Percentiles rank a stretch among this genome's conserved stretches.
Evolutionary conservation across 2,797 vertebrate genomes (phyloP).

Genomic region (Molossus alvarezi): DNA sequence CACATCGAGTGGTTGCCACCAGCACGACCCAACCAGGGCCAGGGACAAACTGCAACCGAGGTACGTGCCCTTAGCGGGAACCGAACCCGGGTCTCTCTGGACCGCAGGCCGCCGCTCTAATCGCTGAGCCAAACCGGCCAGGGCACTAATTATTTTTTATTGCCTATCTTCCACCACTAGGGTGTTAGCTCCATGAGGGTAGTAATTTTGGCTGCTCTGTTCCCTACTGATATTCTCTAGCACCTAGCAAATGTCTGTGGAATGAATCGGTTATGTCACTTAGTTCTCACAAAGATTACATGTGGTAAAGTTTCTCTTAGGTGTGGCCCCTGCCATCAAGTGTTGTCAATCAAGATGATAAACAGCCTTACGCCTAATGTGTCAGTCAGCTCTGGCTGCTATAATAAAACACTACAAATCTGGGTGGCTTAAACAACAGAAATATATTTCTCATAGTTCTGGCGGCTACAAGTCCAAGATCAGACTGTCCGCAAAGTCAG

Average conservation of each 20-base stretch:
- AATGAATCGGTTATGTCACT: not conserved
- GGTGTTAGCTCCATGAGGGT: not conserved
- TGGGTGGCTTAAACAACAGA: not conserved
- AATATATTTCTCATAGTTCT: not conserved
- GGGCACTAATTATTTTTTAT: not conserved
- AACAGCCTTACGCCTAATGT: slow-evolving; percentile 78
- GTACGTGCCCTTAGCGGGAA: too few species aligned
- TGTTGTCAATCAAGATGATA: not conserved
- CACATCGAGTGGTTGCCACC: too few species aligned
- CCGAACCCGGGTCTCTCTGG: too few species aligned
- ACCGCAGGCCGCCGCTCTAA: too few species aligned
- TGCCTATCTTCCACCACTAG: not conserved
- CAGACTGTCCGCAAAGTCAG: not conserved
- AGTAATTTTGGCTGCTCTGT: not conserved
- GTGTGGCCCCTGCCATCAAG: not conserved
- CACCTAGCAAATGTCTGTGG: not conserved
- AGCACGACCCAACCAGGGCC: too few species aligned
- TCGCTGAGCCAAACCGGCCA: too few species aligned
- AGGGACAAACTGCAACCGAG: too few species aligned
- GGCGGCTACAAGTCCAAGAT: not conserved
- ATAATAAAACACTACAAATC: not conserved
- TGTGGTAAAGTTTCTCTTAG: not conserved
- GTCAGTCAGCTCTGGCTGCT: not conserved
- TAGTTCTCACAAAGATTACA: not conserved
- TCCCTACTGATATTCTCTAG: slow-evolving; percentile 21